A percentile compares a stretch with the other conserved stretches of the same genome.
These are phyloP conservation scores for Phaonia tiefii DNA, from an alignment of 2,888 invertebrate genomes.

Conservation along the genomic window DNA sequence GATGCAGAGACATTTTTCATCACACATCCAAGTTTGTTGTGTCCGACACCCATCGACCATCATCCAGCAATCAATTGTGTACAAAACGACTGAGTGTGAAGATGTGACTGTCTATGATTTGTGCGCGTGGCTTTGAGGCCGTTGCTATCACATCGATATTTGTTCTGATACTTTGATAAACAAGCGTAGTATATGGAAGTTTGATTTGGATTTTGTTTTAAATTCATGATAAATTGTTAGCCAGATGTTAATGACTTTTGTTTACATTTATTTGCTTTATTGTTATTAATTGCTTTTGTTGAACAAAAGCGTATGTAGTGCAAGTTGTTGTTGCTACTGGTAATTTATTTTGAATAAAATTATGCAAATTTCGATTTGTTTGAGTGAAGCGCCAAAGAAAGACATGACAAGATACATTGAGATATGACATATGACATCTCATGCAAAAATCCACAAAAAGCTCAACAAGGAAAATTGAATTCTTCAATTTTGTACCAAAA, in stretches of 20 bases:
- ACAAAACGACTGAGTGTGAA: constrained; percentile 37
- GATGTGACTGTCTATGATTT: constrained; percentile 55
- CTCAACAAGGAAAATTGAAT: too few relatives aligned
- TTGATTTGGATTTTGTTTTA: not conserved
- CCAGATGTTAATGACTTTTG: constrained; percentile 43
- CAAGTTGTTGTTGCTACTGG: too few relatives aligned
- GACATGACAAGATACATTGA: too few relatives aligned
- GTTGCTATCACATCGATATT: too few relatives aligned
- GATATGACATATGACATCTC: too few relatives aligned
- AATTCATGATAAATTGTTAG: constrained; percentile 52
- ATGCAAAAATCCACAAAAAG: too few relatives aligned
- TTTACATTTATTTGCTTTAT: constrained; percentile 16
- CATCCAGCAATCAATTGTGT: constrained; percentile 26
- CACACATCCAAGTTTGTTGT: not conserved
- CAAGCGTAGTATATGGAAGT: too few relatives aligned
- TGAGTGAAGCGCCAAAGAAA: too few relatives aligned
- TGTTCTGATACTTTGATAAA: too few relatives aligned
- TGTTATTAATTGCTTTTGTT: constrained; percentile 43
- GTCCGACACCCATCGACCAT: not conserved
- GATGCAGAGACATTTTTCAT: constrained; percentile 40
- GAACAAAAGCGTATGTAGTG: not conserved
- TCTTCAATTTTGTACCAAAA: too few relatives aligned
- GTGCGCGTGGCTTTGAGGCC: constrained; percentile 19
- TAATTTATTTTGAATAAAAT: too few relatives aligned
- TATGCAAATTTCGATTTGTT: too few relatives aligned